Evolutionary conservation across 2,888 invertebrate species (phyloP), one percentile per base, ranked within the genome.

Genomic region (Prosapia bicincta): DNA sequence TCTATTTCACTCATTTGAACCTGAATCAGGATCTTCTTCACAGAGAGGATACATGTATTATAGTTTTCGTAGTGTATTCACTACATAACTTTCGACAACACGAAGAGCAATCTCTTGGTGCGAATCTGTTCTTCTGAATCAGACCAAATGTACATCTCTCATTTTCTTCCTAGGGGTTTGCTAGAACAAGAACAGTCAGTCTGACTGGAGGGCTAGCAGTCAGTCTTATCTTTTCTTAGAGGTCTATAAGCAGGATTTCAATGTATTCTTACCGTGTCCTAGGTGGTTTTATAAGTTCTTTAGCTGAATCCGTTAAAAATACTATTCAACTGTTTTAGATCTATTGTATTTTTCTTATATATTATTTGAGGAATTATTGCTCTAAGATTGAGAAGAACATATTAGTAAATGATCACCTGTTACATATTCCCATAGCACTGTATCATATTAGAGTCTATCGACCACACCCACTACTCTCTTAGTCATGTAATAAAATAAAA

Each of bases 331-430:
- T 6, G 26, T 26, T 26, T 68, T 5, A 68, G 24, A 3, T 68
- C 13, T 1, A 32, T 5, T 32, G 71, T 38, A n/a, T 71, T 71
- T 7, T 6, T 32, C 15, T 71, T 71, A 13, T 71, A 23, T n/a
- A 71, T 38, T 15, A 71, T 71, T 71, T 71, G 38, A n/a, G 38
- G 6, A 71, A 38, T 71, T 28, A 71, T 71, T 10, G 10, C 71
- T 38, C 32, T 38, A 38, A 71, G 38, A 71, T 71, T 28, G 32
- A 71, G 32, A 1, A 71, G 26, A 20, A 20, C 38, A 43, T 13
- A 2, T n/a, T n/a, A 24, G 43, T 71, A 7, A 71, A 43, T 7
- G 71, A 38, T 5, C 71, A 71, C 71, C 9, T 7, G 38, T 43
- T 38, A 25, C 38, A 38, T 71, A 71, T 25, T 32, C 38, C 15